Conservation (phyloP, 2,888 invertebrate species). For the Drosophila limbata region DNA sequence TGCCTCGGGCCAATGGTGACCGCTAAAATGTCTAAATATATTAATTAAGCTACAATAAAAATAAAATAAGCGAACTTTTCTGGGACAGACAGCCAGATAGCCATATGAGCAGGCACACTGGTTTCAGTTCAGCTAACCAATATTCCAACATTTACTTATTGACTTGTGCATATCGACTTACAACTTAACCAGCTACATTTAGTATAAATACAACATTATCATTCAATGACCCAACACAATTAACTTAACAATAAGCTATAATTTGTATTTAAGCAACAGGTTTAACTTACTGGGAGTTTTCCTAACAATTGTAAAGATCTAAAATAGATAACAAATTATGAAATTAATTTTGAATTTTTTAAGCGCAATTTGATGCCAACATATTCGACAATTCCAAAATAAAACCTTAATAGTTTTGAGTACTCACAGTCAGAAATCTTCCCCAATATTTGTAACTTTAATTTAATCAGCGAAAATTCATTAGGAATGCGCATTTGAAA, state of each 20-base stretch:
- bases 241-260: conserved; percentile 16
- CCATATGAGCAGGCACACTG: conserved; percentile 51
- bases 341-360: not conserved
- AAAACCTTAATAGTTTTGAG: not conserved
- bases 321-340: not conserved
- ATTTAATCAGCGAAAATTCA: conserved; percentile 7
- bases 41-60: conserved; percentile 71
- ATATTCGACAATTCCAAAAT: conserved; percentile 4
- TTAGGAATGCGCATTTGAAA: conserved; percentile 13
- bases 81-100: conserved; percentile 20
- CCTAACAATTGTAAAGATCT: conserved; percentile 3
- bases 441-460: conserved; percentile 2
- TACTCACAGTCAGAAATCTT: not conserved
- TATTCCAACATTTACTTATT: conserved; percentile 24
- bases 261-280: conserved; percentile 9
- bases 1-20: conserved; percentile 58
- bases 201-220: conserved; percentile 15
- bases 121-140: conserved; percentile 31
- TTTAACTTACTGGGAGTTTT: conserved; percentile 4
- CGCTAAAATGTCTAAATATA: conserved; percentile 74
- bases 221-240: conserved; percentile 37
- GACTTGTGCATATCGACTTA: conserved; percentile 5
- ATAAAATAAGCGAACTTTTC: conserved; percentile 42
- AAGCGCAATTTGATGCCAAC: not conserved
- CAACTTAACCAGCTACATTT: conserved; percentile 3